Evolutionary conservation across 2,888 invertebrate species (phyloP).

Genomic region (Orchesella flavescens): DNA sequence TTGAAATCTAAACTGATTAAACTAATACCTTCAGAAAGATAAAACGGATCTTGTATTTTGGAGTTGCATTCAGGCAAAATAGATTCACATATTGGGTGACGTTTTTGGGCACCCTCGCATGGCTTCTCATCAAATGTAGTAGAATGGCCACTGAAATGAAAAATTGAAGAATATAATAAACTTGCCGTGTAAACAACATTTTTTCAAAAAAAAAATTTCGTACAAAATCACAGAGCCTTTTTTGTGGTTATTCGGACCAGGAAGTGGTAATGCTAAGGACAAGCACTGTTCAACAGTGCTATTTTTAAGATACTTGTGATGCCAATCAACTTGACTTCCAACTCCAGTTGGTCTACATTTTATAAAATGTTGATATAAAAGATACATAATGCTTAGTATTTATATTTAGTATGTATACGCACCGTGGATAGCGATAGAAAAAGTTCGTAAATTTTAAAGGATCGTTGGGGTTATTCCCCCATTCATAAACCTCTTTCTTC

Average conservation of each 20-base stretch:
- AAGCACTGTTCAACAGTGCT: not conserved
- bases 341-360: not conserved
- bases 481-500: not conserved
- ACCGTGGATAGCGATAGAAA: not conserved
- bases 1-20: too few relatives aligned
- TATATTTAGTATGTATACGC: not conserved
- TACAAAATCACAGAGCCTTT: too few relatives aligned
- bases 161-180: not conserved
- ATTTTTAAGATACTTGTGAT: not conserved
- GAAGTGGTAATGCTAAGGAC: not conserved
- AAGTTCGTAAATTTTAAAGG: not conserved
- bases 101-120: not conserved
- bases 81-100: slow-evolving; percentile 5
- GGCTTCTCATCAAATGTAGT: slow-evolving; percentile 1
- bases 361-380: too few relatives aligned
- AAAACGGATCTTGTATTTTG: not conserved
- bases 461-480: not conserved
- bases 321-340: not conserved
- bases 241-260: too few relatives aligned
- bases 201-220: too few relatives aligned
- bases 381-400: too few relatives aligned
- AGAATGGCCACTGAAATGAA: not conserved
- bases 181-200: too few relatives aligned
- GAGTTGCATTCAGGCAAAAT: not conserved
- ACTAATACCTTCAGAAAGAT: not conserved